A percentile compares a stretch with the other conserved stretches of the same genome.
phyloP scores from a whole-genome alignment of 2,888 invertebrate genomes.

The Pristionchus mayeri region DNA sequence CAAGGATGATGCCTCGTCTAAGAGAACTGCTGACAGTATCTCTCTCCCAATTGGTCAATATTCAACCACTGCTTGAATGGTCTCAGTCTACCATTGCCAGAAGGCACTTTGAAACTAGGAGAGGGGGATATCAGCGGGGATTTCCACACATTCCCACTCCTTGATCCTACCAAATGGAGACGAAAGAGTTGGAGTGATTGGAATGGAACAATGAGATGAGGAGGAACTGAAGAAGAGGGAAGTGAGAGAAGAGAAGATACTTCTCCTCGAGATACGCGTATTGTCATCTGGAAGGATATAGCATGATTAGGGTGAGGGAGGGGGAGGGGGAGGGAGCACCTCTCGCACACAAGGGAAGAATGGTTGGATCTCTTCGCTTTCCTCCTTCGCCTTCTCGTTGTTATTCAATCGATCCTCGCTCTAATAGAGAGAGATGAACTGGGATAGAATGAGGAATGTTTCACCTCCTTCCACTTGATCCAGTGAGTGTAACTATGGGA shows the following conservation, averaged over 20 bases:
- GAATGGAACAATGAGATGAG: constrained; percentile 27
- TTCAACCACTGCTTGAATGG: constrained; percentile 45
- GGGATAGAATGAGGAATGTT: background rate
- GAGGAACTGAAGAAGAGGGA: constrained; percentile 28
- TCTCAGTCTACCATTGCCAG: constrained; percentile 10
- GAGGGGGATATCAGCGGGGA: background rate
- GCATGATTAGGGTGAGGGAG: background rate
- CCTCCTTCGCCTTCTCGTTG: background rate
- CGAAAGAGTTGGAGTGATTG: constrained; percentile 45
- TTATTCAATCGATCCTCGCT: constrained; percentile 40
- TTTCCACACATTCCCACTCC: constrained; percentile 20
- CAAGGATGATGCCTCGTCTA: background rate
- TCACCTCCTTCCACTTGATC: background rate
- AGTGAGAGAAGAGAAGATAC: constrained; percentile 11
- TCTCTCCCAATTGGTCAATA: constrained; percentile 38
- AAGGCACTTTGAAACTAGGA: background rate
- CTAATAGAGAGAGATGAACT: background rate
- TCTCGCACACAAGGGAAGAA: constrained; percentile 48
- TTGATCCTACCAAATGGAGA: constrained; percentile 33
- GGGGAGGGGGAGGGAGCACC: background rate
- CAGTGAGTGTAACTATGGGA: constrained; percentile 33
- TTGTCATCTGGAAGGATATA: constrained; percentile 32
- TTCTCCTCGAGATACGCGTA: constrained; percentile 26
- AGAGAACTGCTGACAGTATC: constrained; percentile 44
- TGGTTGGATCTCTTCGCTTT: background rate